A percentile compares a stretch with the other conserved stretches of the same genome.
phyloP scores from a whole-genome alignment of 1,140 invertebrate species.

The Thaumetopoea pityocampa region DNA sequence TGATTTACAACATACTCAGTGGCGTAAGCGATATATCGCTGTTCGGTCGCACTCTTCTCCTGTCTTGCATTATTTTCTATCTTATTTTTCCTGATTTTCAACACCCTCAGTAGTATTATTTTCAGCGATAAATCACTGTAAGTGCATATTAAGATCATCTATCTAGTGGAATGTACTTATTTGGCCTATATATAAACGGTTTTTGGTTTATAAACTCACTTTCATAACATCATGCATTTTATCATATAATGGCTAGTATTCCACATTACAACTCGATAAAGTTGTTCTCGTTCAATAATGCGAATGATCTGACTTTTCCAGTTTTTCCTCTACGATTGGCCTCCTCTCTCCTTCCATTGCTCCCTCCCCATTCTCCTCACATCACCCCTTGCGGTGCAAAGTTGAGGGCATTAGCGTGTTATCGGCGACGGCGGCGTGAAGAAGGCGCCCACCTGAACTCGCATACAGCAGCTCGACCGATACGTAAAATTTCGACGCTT shows the following conservation, averaged over 20 bases:
- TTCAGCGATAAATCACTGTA: no score
- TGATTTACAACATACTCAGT: no score
- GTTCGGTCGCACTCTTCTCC: no score
- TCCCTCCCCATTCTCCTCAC: slow-evolving; percentile 18
- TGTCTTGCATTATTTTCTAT: no score
- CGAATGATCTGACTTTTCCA: slow-evolving; percentile 69
- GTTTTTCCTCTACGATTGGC: slow-evolving; percentile 60
- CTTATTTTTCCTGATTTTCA: no score
- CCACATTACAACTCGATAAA: slow-evolving; percentile 62
- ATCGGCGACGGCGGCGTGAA: slow-evolving; percentile 65
- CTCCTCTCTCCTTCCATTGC: slow-evolving; percentile 20
- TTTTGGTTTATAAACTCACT: no score
- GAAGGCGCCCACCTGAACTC: slow-evolving; percentile 65
- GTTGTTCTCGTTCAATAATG: slow-evolving; percentile 71
- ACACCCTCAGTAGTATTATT: no score
- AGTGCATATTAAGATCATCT: no score
- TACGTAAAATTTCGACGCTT: slow-evolving; percentile 18
- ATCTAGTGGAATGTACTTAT: no score
- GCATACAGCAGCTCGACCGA: slow-evolving; percentile 30
- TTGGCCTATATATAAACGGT: no score
- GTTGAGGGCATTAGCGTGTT: slow-evolving; percentile 77
- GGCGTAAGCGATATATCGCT: no score
- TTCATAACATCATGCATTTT: slow-evolving; percentile 12
- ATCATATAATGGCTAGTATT: slow-evolving; percentile 25
- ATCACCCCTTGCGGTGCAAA: slow-evolving; percentile 69